Percentiles rank a stretch among this genome's conserved stretches.
Conservation (phyloP, 2,888 invertebrate genomes). For the Plagiodera versicolora region DNA sequence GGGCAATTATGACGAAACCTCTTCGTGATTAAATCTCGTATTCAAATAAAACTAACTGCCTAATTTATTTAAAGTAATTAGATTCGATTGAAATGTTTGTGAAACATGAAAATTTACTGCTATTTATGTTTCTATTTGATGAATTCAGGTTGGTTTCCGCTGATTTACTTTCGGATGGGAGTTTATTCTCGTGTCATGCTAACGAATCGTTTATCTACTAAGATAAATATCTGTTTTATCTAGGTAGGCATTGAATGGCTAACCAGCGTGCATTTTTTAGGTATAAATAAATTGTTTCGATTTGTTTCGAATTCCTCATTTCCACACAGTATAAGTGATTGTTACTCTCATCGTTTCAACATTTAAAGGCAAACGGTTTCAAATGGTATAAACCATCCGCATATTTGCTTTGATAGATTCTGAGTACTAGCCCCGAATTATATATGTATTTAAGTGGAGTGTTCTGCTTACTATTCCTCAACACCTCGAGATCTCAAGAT, state of each 20-base stretch:
- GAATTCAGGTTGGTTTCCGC: background rate
- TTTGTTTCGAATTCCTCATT: no score
- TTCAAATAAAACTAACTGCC: background rate
- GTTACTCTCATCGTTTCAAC: no score
- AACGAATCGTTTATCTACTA: slow-evolving; percentile 12
- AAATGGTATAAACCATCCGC: no score
- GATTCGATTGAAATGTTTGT: slow-evolving; percentile 12
- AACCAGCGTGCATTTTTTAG: background rate
- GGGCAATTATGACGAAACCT: background rate
- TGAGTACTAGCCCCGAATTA: no score
- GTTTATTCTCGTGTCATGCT: slow-evolving; percentile 13
- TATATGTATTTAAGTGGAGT: no score
- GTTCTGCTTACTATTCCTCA: no score
- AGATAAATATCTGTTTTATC: background rate
- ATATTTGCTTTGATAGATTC: no score
- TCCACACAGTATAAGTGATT: no score
- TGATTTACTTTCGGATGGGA: slow-evolving; percentile 5
- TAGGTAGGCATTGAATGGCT: background rate
- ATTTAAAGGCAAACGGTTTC: no score
- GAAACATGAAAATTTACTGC: slow-evolving; percentile 15
- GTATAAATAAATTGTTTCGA: background rate
- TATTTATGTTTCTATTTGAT: background rate
- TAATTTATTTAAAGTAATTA: slow-evolving; percentile 7
- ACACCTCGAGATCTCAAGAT: no score
- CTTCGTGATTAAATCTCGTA: background rate